A percentile compares a stretch with the other conserved stretches of the same genome.
Evolutionary conservation across 2,113 vertebrate genomes (phyloP).

Genomic region (Pteropus alecto): DNA sequence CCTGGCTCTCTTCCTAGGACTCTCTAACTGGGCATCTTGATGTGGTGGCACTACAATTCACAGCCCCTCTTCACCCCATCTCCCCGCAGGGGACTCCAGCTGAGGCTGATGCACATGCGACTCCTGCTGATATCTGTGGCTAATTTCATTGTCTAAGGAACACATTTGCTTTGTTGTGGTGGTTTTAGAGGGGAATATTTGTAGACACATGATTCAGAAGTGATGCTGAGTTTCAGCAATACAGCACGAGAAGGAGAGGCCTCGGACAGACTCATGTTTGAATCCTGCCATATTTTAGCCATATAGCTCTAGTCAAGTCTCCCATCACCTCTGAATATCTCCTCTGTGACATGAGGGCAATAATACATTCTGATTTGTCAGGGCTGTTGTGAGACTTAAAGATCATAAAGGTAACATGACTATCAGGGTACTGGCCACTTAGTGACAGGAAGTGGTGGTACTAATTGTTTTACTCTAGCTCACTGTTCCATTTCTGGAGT

Average conservation of each 20-base stretch:
- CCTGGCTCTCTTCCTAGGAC: not conserved
- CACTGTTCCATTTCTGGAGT: not conserved
- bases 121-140: not conserved
- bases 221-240: not conserved
- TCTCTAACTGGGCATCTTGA: not conserved
- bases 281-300: not conserved
- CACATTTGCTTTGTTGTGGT: not conserved
- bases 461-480: not conserved
- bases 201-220: not conserved
- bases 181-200: not conserved
- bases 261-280: not conserved
- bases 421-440: not conserved
- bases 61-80: accelerated
- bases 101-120: accelerated
- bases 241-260: not conserved
- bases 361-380: not conserved
- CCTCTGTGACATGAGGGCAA: not conserved
- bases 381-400: not conserved
- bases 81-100: not conserved
- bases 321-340: not conserved
- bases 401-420: not conserved
- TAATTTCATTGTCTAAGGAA: not conserved
- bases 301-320: not conserved
- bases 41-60: not conserved
- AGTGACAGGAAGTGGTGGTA: not conserved